phyloP scores from a whole-genome alignment of 2,113 vertebrate species.

The Circaetus cinerascens region DNA sequence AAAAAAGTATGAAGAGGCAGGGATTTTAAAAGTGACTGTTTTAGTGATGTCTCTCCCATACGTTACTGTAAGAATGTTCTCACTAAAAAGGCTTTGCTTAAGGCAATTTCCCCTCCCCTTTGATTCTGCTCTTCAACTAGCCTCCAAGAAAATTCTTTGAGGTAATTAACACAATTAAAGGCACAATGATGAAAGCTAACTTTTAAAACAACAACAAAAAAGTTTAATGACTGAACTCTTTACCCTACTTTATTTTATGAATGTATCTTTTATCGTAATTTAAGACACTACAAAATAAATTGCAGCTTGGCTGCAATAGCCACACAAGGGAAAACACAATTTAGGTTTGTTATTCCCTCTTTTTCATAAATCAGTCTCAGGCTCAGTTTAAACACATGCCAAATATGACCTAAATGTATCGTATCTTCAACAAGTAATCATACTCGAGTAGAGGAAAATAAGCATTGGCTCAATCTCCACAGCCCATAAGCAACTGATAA shows the following conservation, averaged over 20 bases:
- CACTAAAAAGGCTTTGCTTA: background rate
- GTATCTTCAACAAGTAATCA: slow-evolving; percentile 20
- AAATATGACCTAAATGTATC: slow-evolving; percentile 33
- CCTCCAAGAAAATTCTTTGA: background rate
- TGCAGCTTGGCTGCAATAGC: slow-evolving; percentile 2
- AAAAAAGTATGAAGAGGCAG: background rate
- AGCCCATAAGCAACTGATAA: background rate
- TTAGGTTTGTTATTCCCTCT: background rate
- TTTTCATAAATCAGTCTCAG: background rate
- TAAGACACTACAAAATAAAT: slow-evolving; percentile 23
- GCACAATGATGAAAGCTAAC: background rate
- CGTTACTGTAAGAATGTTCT: background rate
- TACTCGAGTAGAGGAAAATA: background rate
- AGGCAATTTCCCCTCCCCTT: background rate
- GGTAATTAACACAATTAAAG: slow-evolving; percentile 40
- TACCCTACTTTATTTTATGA: background rate
- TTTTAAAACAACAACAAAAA: background rate
- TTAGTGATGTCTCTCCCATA: background rate
- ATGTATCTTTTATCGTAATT: background rate
- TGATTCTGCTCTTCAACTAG: background rate
- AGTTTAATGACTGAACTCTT: background rate
- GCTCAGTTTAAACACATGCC: background rate
- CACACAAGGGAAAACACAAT: background rate
- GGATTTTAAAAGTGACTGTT: background rate
- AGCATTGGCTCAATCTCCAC: background rate